These are phyloP conservation scores for Ellobius talpinus DNA, from an alignment of 2,113 vertebrate species.

Conservation along the genomic window DNA sequence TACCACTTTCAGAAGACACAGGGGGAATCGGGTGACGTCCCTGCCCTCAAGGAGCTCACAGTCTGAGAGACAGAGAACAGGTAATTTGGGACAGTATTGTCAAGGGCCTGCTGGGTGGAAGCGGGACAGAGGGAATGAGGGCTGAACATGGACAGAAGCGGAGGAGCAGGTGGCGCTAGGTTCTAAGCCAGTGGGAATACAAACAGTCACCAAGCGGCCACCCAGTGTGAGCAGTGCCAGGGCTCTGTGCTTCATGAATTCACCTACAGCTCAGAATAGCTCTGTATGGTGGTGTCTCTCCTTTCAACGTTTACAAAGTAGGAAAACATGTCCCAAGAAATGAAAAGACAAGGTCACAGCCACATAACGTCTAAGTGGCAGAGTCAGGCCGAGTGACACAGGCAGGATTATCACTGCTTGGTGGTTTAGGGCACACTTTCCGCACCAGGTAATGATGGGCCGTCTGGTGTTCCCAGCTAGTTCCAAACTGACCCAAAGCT, in stretches of 20 bases:
- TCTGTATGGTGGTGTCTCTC: neutral
- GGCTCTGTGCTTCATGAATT: neutral
- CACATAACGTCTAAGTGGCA: neutral
- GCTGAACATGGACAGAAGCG: neutral
- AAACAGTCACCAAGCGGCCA: accelerated
- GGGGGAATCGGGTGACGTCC: neutral
- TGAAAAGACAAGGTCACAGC: neutral
- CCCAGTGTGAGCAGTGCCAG: accelerated
- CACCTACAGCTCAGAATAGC: neutral
- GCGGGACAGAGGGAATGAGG: neutral
- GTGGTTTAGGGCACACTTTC: neutral
- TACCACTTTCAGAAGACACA: accelerated
- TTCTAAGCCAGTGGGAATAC: neutral
- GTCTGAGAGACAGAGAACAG: neutral
- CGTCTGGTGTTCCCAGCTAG: no score
- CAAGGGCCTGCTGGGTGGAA: neutral
- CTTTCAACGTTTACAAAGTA: neutral
- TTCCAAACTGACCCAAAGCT: neutral
- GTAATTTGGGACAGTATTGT: neutral
- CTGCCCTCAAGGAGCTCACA: neutral
- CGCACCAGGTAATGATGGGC: neutral
- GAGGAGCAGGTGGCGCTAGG: neutral
- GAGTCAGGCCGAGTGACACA: neutral
- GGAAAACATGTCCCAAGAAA: neutral
- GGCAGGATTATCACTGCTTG: neutral